Percentiles rank a stretch among this genome's conserved stretches.
Evolutionary conservation across 2,113 vertebrate species (phyloP).

Genomic region (Emydocephalus ijimae): DNA sequence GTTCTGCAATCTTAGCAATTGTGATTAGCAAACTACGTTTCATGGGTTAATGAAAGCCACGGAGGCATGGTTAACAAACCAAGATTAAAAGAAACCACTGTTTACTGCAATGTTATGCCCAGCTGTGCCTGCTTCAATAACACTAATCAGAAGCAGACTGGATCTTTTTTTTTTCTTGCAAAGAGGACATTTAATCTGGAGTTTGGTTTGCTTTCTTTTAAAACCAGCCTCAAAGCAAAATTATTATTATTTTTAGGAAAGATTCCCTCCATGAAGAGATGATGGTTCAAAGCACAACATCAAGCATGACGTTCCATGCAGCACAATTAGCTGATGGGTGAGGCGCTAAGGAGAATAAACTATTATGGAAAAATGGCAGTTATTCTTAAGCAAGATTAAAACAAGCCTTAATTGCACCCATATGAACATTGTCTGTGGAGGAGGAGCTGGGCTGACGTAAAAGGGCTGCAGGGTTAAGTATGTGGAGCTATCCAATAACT

Average conservation of each 20-base stretch:
- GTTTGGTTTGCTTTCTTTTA: background rate
- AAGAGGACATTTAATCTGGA: background rate
- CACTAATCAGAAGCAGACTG: background rate
- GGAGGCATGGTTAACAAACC: background rate
- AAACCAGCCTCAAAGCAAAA: slow-evolving; percentile 43
- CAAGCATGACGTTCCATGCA: slow-evolving; percentile 23
- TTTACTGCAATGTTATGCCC: background rate
- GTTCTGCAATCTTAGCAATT: background rate
- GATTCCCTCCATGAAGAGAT: slow-evolving; percentile 26
- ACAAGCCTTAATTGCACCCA: slow-evolving; percentile 63
- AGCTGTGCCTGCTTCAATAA: background rate
- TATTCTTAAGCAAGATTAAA: slow-evolving; percentile 40
- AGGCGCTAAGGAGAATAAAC: slow-evolving; percentile 62
- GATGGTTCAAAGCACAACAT: slow-evolving; percentile 46
- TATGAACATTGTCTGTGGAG: slow-evolving; percentile 51
- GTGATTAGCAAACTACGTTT: background rate
- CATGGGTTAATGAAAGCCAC: background rate
- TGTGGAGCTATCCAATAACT: slow-evolving; percentile 34
- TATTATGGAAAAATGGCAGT: slow-evolving; percentile 43
- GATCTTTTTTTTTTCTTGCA: background rate
- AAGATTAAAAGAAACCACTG: background rate
- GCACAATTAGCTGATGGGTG: slow-evolving; percentile 58
- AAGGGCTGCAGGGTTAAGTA: background rate
- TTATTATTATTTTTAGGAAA: slow-evolving; percentile 8
- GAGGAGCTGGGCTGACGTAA: slow-evolving; percentile 27